Percentiles rank a stretch among this genome's conserved stretches.
Conservation (phyloP, 2,797 vertebrate genomes). For the Muscicapa striata region DNA sequence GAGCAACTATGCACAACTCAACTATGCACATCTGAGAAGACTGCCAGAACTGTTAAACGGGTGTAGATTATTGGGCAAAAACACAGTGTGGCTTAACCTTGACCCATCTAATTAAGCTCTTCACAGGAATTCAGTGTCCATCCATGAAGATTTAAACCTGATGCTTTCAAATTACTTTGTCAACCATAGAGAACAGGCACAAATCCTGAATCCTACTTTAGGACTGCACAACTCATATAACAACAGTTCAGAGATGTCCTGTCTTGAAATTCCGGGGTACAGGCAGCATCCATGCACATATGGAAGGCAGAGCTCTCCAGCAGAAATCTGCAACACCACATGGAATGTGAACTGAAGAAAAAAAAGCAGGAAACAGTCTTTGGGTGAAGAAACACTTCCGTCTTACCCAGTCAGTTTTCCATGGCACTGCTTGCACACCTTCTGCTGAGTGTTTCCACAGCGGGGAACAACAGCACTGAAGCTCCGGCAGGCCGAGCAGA, state of each 20-base stretch:
- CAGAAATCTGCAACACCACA: not conserved
- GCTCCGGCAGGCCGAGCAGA: slow-evolving; percentile 89
- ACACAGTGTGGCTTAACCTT: not conserved
- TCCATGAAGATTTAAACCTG: not conserved
- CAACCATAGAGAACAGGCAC: not conserved
- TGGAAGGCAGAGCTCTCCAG: accelerated
- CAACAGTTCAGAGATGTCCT: not conserved
- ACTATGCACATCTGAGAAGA: not conserved
- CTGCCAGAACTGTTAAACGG: not conserved
- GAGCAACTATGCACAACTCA: not conserved
- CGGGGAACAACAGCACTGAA: slow-evolving; percentile 86
- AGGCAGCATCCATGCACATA: accelerated
- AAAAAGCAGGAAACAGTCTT: not conserved
- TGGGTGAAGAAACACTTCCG: not conserved
- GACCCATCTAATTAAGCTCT: not conserved
- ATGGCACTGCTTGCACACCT: slow-evolving; percentile 93
- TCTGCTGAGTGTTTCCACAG: slow-evolving; percentile 87
- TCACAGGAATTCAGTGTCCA: not conserved
- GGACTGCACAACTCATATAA: not conserved
- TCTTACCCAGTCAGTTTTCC: slow-evolving; percentile 86
- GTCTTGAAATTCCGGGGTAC: not conserved
- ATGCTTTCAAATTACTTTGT: not conserved
- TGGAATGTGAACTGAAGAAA: not conserved
- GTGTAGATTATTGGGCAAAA: not conserved
- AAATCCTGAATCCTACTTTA: not conserved